Percentiles rank a stretch among this genome's conserved stretches.
These are phyloP conservation scores for Rhincodon typus DNA, from an alignment of 2,797 vertebrate genomes.

Conservation along the genomic window DNA sequence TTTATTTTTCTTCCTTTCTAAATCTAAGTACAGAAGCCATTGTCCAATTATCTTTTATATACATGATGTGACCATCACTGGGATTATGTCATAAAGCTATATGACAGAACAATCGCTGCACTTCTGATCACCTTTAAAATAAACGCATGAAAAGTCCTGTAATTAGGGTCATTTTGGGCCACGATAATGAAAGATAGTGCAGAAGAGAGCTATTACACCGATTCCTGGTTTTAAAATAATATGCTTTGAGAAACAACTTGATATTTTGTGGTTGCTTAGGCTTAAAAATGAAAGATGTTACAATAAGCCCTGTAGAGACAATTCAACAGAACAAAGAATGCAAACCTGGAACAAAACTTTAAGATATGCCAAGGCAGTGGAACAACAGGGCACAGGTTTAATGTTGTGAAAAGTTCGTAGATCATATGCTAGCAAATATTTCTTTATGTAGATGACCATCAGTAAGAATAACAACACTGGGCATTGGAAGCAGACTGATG, in stretches of 20 bases:
- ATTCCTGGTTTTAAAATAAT: background rate
- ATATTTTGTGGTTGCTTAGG: background rate
- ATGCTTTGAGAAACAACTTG: background rate
- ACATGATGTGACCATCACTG: too few relatives aligned
- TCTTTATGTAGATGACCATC: background rate
- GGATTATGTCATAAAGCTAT: background rate
- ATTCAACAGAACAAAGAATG: background rate
- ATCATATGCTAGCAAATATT: background rate
- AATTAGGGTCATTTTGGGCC: background rate
- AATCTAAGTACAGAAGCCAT: too few relatives aligned
- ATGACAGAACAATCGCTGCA: background rate
- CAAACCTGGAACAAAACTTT: background rate
- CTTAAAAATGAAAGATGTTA: background rate
- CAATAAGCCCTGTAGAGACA: background rate
- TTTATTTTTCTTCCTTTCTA: too few relatives aligned
- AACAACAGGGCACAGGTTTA: background rate
- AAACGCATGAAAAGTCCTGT: background rate
- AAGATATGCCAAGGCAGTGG: background rate
- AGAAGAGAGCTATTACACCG: background rate
- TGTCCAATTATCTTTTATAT: too few relatives aligned
- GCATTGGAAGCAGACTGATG: background rate
- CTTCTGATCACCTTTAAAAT: background rate
- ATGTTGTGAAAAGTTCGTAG: background rate
- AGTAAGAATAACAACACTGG: background rate
- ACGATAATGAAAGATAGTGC: background rate